Evolutionary conservation across 2,113 vertebrate species (phyloP).

Genomic region (Microcebus griseorufus): DNA sequence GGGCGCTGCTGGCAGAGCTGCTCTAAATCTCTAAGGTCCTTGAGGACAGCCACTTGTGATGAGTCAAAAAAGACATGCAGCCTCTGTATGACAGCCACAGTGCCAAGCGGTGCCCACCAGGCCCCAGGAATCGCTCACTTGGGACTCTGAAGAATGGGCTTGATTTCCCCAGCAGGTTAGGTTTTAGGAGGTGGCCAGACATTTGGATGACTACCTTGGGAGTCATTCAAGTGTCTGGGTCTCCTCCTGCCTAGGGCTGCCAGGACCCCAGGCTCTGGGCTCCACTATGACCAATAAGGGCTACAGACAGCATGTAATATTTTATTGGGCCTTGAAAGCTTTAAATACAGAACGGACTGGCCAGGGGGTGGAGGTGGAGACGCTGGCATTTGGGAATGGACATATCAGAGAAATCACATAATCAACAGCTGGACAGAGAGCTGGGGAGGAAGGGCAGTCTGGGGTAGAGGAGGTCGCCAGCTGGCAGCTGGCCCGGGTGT

Average conservation of each 20-base stretch:
- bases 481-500: not conserved
- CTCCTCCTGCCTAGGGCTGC: not conserved
- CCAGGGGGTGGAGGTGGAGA: not conserved
- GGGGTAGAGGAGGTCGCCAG: not conserved
- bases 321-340: constrained; percentile 82
- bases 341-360: constrained; percentile 79
- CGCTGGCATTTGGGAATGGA: constrained; percentile 49
- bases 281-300: not conserved
- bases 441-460: constrained; percentile 19
- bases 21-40: not conserved
- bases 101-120: not conserved
- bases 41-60: not conserved
- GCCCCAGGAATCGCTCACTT: not conserved
- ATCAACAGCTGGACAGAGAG: constrained; percentile 60
- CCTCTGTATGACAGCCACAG: not conserved
- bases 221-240: not conserved
- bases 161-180: not conserved
- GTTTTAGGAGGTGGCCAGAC: not conserved
- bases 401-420: constrained; percentile 38
- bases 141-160: not conserved
- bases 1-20: not conserved
- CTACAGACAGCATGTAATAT: constrained; percentile 72
- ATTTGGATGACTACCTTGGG: not conserved
- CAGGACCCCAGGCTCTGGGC: not conserved
- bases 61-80: not conserved